Percentiles rank a stretch among this genome's conserved stretches.
phyloP scores from a whole-genome alignment of 64 coral and sea anemone genomes.

The Pocillopora damicornis region DNA sequence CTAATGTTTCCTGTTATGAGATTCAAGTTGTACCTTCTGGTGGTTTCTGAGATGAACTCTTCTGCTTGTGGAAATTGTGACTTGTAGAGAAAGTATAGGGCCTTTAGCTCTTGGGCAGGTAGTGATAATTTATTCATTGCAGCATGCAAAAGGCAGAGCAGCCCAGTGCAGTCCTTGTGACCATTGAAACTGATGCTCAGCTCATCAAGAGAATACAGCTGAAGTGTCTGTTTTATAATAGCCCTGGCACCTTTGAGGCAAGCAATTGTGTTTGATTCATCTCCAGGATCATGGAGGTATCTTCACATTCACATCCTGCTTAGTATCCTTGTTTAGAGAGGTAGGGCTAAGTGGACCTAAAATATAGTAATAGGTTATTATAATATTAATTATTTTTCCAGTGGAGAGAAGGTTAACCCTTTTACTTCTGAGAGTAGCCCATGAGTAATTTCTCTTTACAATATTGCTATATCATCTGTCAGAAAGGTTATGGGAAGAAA shows the following conservation, averaged over 20 bases:
- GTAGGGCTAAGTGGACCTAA: not conserved
- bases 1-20: slow-evolving; percentile 79
- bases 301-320: not conserved
- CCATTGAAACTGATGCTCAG: slow-evolving; percentile 96
- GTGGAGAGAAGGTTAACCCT: no score
- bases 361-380: not conserved
- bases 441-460: no score
- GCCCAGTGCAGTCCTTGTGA: slow-evolving; percentile 92
- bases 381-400: no score
- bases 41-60: slow-evolving; percentile 73
- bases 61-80: slow-evolving; percentile 86
- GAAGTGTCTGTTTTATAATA: slow-evolving; percentile 70
- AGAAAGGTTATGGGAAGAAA: no score
- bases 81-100: slow-evolving; percentile 75
- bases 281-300: slow-evolving; percentile 40
- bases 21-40: slow-evolving; percentile 72
- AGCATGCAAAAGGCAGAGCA: slow-evolving; percentile 68
- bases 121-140: slow-evolving; percentile 34
- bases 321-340: not conserved
- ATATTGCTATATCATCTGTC: no score
- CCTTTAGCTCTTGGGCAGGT: slow-evolving; percentile 52
- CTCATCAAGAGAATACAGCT: slow-evolving; percentile 74
- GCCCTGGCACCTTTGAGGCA: slow-evolving; percentile 97
- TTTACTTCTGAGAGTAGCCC: no score
- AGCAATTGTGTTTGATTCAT: slow-evolving; percentile 76